Evolutionary conservation across 2,888 invertebrate genomes (phyloP).

Genomic region (Octodonta nipae): DNA sequence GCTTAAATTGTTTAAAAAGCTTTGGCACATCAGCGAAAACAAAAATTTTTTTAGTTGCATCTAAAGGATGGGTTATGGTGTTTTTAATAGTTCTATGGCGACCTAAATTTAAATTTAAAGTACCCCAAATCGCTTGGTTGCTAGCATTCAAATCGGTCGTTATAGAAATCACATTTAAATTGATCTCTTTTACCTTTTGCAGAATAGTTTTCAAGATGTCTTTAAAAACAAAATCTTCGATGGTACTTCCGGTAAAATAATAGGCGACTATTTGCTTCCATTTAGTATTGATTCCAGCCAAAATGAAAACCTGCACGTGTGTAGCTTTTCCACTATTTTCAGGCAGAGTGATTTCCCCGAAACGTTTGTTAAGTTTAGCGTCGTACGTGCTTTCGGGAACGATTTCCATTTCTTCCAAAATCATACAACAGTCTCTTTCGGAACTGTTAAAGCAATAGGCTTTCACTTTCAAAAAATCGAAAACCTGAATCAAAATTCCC

Average conservation of each 20-base stretch:
- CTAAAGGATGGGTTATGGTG: not conserved
- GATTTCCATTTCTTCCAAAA: slow-evolving; percentile 16
- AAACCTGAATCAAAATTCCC: slow-evolving; percentile 13
- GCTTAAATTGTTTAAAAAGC: slow-evolving; percentile 13
- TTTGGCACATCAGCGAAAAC: slow-evolving; percentile 13
- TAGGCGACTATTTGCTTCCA: slow-evolving; percentile 23
- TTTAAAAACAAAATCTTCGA: slow-evolving; percentile 14
- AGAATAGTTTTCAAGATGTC: not conserved
- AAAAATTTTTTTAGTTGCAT: slow-evolving; percentile 7
- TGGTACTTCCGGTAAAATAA: slow-evolving; percentile 17
- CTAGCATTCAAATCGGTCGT: not conserved
- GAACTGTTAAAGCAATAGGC: slow-evolving; percentile 6
- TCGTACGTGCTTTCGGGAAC: slow-evolving; percentile 8
- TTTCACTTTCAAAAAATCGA: slow-evolving; percentile 11
- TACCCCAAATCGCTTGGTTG: not conserved
- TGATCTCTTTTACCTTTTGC: not conserved
- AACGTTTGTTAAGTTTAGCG: slow-evolving; percentile 9
- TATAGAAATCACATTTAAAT: not conserved
- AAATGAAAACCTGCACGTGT: slow-evolving; percentile 20
- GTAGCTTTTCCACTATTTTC: slow-evolving; percentile 14
- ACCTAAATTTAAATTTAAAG: not conserved
- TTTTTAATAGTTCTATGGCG: not conserved
- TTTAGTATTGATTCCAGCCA: slow-evolving; percentile 16
- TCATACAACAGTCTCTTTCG: slow-evolving; percentile 11
- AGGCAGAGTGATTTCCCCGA: slow-evolving; percentile 12